Base-by-base conservation (phyloP, 2,888 invertebrate genomes). In the Blomia tropicalis region DNA sequence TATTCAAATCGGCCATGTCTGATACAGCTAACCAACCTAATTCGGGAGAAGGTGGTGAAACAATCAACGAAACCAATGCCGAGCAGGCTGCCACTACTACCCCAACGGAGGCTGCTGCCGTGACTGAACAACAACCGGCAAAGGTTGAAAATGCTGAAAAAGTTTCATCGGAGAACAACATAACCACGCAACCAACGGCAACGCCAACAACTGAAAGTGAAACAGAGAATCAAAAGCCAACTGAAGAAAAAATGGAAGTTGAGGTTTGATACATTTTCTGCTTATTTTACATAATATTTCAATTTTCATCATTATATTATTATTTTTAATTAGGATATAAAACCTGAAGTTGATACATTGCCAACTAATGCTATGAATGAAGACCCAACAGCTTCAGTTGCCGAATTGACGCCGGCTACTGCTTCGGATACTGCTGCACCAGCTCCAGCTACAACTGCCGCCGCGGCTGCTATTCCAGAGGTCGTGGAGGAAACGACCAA, bases 241-340 rank as follows among this genome's bases (percentile, higher is more conserved):
- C 17, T 30, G 56, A 56, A 56, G 56, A 56, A 27, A 56, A 31
- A 19, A 56, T 56, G 56, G 56, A 56, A 3, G 56, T 56, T 36
- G 56, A 56, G 25, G 56, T 56, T 29, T 27, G 51, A n/a, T 51
- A 17, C 17, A 5, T 7, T 25, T 11, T 47, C 7, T 47, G 41
- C 41, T 7, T 47, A 7, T 14, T 27, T 19, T 11, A 47, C 22
- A 47, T 22, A 22, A 14, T 47, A 11, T 11, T 47, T 47, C 51
- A 7, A 14, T 27, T 47, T 47, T 25, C n/a, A 22, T 47, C 51
- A 19, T 47, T 22, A 41, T n/a, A 41, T 41, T 27, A 19, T 47
- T 27, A 47, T n/a, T n/a, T 17, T 27, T 27, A 36, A 11, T 27
- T 47, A 47, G 51, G 51, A 47, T 11, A 11, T n/a, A 7, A 47